A percentile compares a stretch with the other conserved stretches of the same genome.
These are phyloP conservation scores for Stenichneumon culpator DNA, from an alignment of 2,888 invertebrate species.

Conservation along the genomic window DNA sequence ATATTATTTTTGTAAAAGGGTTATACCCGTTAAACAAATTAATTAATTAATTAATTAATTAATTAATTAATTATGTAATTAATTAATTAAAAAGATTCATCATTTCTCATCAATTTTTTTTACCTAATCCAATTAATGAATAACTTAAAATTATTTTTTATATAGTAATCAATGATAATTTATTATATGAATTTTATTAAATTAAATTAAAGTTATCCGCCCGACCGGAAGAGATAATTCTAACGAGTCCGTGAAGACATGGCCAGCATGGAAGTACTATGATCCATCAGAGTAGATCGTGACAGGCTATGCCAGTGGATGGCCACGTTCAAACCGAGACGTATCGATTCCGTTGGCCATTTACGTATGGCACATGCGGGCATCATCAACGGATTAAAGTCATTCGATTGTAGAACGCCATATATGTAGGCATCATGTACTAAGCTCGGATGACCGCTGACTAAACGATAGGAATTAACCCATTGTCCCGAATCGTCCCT, in stretches of 20 bases:
- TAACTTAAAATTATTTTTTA: neutral
- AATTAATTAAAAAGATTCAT: too few species aligned
- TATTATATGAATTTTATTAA: neutral
- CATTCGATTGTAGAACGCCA: constrained; percentile 55
- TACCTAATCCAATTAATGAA: neutral
- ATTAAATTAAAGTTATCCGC: neutral
- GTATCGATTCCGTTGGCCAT: constrained; percentile 75
- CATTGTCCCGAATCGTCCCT: constrained; percentile 50
- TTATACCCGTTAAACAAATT: too few species aligned
- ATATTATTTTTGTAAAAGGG: too few species aligned
- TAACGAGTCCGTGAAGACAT: neutral
- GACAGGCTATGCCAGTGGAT: constrained; percentile 30
- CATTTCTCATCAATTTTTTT: neutral
- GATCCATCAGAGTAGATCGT: constrained; percentile 25
- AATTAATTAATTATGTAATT: too few species aligned
- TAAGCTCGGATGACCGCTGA: constrained; percentile 14
- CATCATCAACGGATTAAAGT: constrained; percentile 72
- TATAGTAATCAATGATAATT: neutral
- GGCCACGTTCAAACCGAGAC: constrained; percentile 61
- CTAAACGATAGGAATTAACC: constrained; percentile 55
- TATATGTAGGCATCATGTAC: constrained; percentile 36
- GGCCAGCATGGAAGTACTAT: neutral
- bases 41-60: too few species aligned
- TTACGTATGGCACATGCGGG: constrained; percentile 73
- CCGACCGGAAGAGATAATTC: neutral